Conservation (phyloP, 2,797 vertebrate species). For the Microchirus variegatus region DNA sequence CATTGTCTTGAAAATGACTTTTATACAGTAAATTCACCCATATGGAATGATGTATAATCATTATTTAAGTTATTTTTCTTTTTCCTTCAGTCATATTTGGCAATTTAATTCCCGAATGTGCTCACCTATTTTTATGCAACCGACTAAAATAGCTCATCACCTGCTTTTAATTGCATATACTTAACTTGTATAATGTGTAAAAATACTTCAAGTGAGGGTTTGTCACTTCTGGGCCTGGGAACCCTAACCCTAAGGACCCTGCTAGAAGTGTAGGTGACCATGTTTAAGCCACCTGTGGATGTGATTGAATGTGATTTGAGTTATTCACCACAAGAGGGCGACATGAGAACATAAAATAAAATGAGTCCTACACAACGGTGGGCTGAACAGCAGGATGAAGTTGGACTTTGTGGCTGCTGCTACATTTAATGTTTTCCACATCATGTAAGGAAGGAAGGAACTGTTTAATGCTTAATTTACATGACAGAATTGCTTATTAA, state of each 20-base stretch:
- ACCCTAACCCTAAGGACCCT: too few relatives aligned
- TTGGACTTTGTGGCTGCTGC: background rate
- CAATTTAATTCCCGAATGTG: background rate
- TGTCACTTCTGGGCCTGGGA: too few relatives aligned
- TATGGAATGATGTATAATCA: too few relatives aligned
- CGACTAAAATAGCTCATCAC: too few relatives aligned
- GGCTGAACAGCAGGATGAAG: background rate
- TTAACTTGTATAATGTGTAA: background rate
- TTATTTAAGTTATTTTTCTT: too few relatives aligned
- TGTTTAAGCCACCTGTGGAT: conserved; percentile 39
- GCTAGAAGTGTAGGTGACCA: too few relatives aligned
- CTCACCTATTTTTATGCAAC: too few relatives aligned
- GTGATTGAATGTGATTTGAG: conserved; percentile 49
- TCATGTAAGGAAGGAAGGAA: too few relatives aligned
- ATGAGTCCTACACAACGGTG: background rate
- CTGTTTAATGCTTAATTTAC: background rate
- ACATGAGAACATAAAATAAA: conserved; percentile 14
- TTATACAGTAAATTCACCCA: too few relatives aligned
- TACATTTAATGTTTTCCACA: background rate
- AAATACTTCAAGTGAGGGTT: background rate
- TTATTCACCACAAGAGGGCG: conserved; percentile 61
- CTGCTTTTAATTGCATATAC: background rate
- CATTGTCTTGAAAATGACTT: too few relatives aligned
- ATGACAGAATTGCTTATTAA: too few relatives aligned
- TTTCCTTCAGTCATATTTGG: too few relatives aligned